Evolutionary conservation across 2,888 invertebrate genomes (phyloP), one percentile per base, ranked within the genome.

Genomic region (Napeogenes sylphis): DNA sequence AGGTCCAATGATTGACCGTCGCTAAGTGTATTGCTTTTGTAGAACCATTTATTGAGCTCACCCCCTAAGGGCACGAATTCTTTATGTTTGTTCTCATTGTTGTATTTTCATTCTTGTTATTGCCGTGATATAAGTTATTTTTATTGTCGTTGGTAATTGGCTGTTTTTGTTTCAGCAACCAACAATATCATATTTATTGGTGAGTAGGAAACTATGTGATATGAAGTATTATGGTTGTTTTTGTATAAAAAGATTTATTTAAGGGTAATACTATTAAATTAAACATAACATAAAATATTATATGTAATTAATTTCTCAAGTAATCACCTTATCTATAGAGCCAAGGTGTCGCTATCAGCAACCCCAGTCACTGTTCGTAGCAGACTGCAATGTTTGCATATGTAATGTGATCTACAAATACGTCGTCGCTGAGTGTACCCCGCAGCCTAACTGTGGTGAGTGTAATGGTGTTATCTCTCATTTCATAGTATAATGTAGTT

Each of bases 1-100:
- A 68, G 71, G 63, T 66, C 60, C 69, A 71, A 72, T 76, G 75
- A 78, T 77, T 76, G 76, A 76, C 70, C 69, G 70, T 69, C 67
- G 70, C 69, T 68, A 75, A 77, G 73, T 78, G 74, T 78, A 77
- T 77, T 75, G 76, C 70, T 74, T 71, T 70, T 70, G 69, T 66
- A 66, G 72, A 72, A 70, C 75, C 74, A 75, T 79, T 79, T 75
- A 66, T 65, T 56, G 62, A 62, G 46, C 62, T 61, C 58, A 56
- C 47, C 56, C 60, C 62, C 55, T 46, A 54, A 56, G 65, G 64
- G 61, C 63, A 53, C 61, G 46, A 64, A 68, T 69, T 68, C 58
- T 69, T 65, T 67, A 64, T 66, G 62, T 67, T 65, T 68, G 61
- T 53, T 53, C 59, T 65, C 61, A 65, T 65, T 65, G 67, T 61